Percentiles rank a stretch among this genome's conserved stretches.
Conservation (phyloP, 2,888 invertebrate genomes). For the Geophilus truncorum region DNA sequence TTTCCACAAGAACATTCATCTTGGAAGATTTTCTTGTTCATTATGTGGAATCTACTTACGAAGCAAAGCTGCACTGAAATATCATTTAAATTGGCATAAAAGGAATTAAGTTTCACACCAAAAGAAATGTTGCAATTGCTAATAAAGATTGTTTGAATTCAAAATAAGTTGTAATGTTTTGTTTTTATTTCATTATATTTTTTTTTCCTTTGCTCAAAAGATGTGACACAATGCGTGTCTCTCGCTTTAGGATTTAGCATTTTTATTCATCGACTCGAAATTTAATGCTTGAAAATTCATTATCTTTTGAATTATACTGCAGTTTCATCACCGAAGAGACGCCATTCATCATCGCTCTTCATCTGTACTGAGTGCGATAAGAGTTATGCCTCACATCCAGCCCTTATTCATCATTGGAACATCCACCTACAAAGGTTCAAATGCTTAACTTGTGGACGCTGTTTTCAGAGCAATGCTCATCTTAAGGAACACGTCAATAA, state of each 20-base stretch:
- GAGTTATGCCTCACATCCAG: neutral
- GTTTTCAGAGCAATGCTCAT: slow-evolving; percentile 29
- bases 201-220: neutral
- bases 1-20: neutral
- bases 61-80: neutral
- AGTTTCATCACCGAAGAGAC: neutral
- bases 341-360: neutral
- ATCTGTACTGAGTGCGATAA: neutral
- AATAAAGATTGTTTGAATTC: neutral
- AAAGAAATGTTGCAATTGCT: neutral
- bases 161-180: neutral
- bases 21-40: neutral
- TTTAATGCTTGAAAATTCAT: neutral
- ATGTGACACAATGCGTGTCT: neutral
- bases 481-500: neutral
- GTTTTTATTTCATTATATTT: neutral
- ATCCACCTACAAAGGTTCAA: slow-evolving; percentile 22
- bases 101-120: neutral
- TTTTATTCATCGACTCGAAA: neutral
- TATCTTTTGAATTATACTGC: neutral
- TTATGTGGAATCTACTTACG: neutral
- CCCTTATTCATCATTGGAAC: slow-evolving; percentile 25
- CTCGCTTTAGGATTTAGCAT: neutral
- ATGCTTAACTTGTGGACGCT: slow-evolving; percentile 14
- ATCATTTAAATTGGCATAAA: neutral